phyloP scores from a whole-genome alignment of 2,113 vertebrate genomes.

The Phalacrocorax carbo region DNA sequence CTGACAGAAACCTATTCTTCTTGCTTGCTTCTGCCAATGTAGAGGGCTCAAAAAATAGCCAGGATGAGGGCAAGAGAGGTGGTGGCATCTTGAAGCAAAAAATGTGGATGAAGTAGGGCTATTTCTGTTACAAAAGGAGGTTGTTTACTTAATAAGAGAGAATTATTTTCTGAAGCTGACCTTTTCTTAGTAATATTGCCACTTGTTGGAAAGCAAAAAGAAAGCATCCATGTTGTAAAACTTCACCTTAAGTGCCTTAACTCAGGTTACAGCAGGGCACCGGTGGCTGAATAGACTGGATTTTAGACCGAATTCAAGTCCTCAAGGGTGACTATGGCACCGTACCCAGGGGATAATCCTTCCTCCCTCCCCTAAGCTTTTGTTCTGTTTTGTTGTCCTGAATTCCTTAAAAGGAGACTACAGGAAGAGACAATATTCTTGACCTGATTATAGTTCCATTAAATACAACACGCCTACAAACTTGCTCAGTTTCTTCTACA shows the following conservation, averaged over 20 bases:
- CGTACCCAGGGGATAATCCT: background rate
- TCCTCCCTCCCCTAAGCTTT: background rate
- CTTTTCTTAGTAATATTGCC: background rate
- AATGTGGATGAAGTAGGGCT: background rate
- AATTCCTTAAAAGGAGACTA: constrained; percentile 38
- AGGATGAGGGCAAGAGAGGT: background rate
- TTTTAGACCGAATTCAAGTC: background rate
- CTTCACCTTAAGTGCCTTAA: background rate
- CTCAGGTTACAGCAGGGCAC: background rate
- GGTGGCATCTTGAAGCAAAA: background rate
- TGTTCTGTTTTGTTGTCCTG: background rate
- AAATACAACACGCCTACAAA: background rate
- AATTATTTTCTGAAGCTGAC: background rate
- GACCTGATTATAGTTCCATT: background rate
- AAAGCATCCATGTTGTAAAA: background rate
- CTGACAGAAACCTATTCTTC: background rate
- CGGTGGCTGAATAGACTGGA: background rate
- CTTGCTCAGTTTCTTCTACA: background rate
- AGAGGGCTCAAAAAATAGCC: background rate
- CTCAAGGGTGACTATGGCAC: background rate
- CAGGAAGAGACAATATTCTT: constrained; percentile 26
- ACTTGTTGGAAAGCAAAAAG: background rate
- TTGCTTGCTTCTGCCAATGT: background rate
- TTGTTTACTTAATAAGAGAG: background rate
- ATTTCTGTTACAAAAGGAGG: background rate